These are phyloP conservation scores for Phenganax subtilis DNA, from an alignment of 92 coral and sea anemone genomes.

Conservation along the genomic window DNA sequence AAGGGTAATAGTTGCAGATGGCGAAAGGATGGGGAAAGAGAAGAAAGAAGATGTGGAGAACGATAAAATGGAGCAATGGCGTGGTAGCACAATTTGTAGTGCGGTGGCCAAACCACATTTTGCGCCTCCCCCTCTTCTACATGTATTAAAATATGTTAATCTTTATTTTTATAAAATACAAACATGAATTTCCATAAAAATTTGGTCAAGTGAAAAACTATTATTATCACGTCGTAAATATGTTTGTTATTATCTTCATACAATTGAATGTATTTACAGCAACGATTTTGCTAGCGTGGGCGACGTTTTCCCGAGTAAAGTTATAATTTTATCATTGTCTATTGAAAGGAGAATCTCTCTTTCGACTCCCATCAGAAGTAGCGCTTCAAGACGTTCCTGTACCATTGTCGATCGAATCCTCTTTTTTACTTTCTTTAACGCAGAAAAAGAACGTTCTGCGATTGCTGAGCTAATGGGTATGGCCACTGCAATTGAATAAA, in stretches of 20 bases:
- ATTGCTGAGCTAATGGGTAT: conserved; percentile 20
- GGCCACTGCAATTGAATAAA: conserved; percentile 12
- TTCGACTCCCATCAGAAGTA: background rate
- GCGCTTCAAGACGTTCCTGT: background rate
- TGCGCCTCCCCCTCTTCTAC: too few relatives aligned
- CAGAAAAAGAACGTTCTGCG: conserved; percentile 30
- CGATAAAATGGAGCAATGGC: too few relatives aligned
- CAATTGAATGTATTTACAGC: conserved; percentile 1
- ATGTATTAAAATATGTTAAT: too few relatives aligned
- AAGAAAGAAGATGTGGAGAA: too few relatives aligned
- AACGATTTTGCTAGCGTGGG: conserved; percentile 16
- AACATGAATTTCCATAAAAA: too few relatives aligned
- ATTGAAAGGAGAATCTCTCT: conserved; percentile 8
- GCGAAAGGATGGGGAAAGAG: too few relatives aligned
- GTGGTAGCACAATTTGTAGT: too few relatives aligned
- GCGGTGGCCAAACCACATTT: too few relatives aligned
- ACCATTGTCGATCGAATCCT: background rate
- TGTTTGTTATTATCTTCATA: background rate
- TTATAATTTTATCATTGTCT: conserved; percentile 10
- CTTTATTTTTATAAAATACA: too few relatives aligned
- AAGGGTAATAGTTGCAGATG: too few relatives aligned
- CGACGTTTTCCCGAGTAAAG: conserved; percentile 14
- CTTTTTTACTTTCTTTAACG: background rate
- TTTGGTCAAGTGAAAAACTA: too few relatives aligned
- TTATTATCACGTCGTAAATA: too few relatives aligned